Percentiles rank a stretch among this genome's conserved stretches.
These are phyloP conservation scores for Percina caprodes DNA, from an alignment of 2,113 vertebrate genomes.

Conservation along the genomic window DNA sequence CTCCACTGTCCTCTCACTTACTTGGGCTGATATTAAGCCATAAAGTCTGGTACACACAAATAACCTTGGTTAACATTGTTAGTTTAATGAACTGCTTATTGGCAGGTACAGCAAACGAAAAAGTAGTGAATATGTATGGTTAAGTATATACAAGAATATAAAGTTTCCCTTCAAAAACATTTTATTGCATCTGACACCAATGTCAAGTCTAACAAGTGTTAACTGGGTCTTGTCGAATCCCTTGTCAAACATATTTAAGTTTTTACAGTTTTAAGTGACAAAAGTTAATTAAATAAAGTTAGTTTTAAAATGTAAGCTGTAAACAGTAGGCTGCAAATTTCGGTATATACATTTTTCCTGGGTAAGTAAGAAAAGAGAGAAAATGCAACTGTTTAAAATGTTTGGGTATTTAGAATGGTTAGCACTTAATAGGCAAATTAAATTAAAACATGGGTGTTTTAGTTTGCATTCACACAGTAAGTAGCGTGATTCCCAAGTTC, in stretches of 20 bases:
- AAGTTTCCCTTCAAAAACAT: neutral
- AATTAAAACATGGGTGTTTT: no score
- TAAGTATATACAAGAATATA: neutral
- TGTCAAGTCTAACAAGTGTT: neutral
- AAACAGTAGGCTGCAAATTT: neutral
- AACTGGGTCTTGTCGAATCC: neutral
- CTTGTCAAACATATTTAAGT: neutral
- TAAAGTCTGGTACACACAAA: slow-evolving; percentile 56
- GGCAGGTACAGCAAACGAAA: neutral
- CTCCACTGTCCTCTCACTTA: slow-evolving; percentile 65
- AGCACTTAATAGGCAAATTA: no score
- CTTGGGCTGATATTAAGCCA: slow-evolving; percentile 54
- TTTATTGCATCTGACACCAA: neutral
- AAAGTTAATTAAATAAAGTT: neutral
- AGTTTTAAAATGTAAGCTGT: no score
- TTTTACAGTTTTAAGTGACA: neutral
- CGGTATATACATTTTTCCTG: no score
- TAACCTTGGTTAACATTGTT: slow-evolving; percentile 53
- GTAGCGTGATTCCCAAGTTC: neutral
- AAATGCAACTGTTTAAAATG: no score
- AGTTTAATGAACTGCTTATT: slow-evolving; percentile 28
- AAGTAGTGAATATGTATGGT: slow-evolving; percentile 2
- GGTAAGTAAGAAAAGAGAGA: no score
- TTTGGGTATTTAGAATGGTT: no score
- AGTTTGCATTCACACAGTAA: neutral